These are phyloP conservation scores for Oscheius myriophilus DNA, from an alignment of 2,888 invertebrate genomes.

Conservation along the genomic window DNA sequence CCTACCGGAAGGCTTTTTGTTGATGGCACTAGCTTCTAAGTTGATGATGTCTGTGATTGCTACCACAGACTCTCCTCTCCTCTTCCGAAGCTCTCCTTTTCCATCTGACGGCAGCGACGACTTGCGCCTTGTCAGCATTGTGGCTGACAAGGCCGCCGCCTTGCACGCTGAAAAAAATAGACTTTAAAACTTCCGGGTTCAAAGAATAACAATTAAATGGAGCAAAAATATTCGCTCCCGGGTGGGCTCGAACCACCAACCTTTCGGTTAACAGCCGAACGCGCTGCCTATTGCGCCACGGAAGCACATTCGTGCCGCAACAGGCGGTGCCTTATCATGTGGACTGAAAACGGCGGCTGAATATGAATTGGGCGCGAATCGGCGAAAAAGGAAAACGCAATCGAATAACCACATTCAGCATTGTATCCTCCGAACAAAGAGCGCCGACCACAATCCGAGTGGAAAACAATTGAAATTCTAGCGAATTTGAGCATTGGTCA, in stretches of 20 bases:
- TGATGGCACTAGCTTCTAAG: constrained; percentile 52
- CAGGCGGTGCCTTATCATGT: too few relatives aligned
- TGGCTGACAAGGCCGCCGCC: constrained; percentile 67
- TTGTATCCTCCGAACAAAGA: too few relatives aligned
- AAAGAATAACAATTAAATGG: background rate
- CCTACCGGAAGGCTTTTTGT: constrained; percentile 46
- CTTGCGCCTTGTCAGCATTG: constrained; percentile 67
- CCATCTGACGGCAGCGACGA: constrained; percentile 48
- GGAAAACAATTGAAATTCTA: too few relatives aligned
- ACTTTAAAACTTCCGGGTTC: background rate
- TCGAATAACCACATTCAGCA: too few relatives aligned
- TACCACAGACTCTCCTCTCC: constrained; percentile 49
- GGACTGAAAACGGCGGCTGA: too few relatives aligned
- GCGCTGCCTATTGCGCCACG: constrained; percentile 67
- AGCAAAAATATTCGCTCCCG: constrained; percentile 53
- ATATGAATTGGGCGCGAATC: too few relatives aligned
- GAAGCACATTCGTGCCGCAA: constrained; percentile 34
- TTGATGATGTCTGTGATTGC: constrained; percentile 59
- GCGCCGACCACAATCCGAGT: too few relatives aligned
- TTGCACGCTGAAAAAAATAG: constrained; percentile 54
- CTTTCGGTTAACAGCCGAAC: constrained; percentile 70
- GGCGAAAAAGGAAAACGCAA: too few relatives aligned
- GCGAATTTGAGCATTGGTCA: too few relatives aligned
- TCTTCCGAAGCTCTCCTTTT: constrained; percentile 35
- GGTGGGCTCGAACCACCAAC: constrained; percentile 70